Evolutionary conservation across 2,888 invertebrate species (phyloP).

Genomic region (Artemia sinica): DNA sequence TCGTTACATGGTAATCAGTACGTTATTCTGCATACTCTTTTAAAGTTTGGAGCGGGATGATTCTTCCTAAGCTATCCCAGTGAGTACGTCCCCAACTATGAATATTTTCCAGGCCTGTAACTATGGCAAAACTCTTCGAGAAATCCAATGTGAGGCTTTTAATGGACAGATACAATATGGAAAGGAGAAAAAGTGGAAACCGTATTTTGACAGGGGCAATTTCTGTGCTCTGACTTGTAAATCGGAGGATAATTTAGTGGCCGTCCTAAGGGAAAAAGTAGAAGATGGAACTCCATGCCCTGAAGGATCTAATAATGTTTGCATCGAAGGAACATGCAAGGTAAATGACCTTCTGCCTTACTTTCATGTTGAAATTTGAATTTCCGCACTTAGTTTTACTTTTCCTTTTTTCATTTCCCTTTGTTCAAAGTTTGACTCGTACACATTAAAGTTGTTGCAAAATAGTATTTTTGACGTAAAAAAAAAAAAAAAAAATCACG

Average conservation of each 20-base stretch:
- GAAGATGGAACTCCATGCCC: slow-evolving; percentile 12
- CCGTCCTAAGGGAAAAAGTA: slow-evolving; percentile 4
- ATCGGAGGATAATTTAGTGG: slow-evolving; percentile 1
- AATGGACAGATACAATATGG: background rate
- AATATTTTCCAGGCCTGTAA: background rate
- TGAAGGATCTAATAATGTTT: background rate
- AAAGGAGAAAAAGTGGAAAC: background rate
- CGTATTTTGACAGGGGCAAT: background rate
- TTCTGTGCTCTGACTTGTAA: background rate
- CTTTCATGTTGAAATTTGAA: no score
- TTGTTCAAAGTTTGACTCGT: no score
- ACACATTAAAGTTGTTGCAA: no score
- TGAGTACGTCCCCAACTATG: no score
- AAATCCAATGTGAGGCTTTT: background rate
- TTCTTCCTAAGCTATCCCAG: no score
- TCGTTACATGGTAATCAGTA: no score
- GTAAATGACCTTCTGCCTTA: background rate
- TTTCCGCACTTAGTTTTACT: no score
- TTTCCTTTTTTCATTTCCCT: no score
- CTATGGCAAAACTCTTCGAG: background rate
- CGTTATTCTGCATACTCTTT: no score
- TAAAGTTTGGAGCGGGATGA: no score
- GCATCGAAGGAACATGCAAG: slow-evolving; percentile 14
- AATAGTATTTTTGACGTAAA: no score
- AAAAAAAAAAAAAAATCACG: no score